These are phyloP conservation scores for Girardinus metallicus DNA, from an alignment of 2,797 vertebrate genomes.

Conservation along the genomic window DNA sequence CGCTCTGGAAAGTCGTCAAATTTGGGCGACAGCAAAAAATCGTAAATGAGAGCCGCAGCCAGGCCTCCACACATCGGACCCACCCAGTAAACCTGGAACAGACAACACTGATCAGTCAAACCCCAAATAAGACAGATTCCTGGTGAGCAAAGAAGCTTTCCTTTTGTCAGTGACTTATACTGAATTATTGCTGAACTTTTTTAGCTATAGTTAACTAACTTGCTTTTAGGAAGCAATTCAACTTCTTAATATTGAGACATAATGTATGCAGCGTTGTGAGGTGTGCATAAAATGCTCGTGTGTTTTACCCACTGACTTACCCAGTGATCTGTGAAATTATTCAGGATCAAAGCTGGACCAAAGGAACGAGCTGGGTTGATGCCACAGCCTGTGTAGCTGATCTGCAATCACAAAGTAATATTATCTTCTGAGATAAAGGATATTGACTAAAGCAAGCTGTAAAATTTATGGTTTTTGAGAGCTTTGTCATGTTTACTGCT, in stretches of 20 bases:
- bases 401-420: slow-evolving; percentile 77
- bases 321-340: slow-evolving; percentile 90
- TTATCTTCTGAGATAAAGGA: slow-evolving; percentile 2
- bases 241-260: slow-evolving; percentile 48
- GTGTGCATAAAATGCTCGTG: slow-evolving; percentile 14
- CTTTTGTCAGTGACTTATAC: slow-evolving; percentile 13
- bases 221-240: slow-evolving; percentile 27
- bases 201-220: slow-evolving; percentile 60
- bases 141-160: slow-evolving; percentile 7
- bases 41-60: slow-evolving; percentile 89
- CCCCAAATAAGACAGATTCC: not conserved
- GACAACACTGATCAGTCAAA: slow-evolving; percentile 23
- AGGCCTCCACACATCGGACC: slow-evolving; percentile 93
- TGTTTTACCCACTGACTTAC: slow-evolving; percentile 75
- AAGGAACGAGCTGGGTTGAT: slow-evolving; percentile 98
- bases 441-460: not conserved
- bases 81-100: slow-evolving; percentile 93
- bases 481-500: slow-evolving; percentile 3
- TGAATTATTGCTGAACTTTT: not conserved
- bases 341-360: slow-evolving; percentile 88
- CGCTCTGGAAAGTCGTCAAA: slow-evolving; percentile 88
- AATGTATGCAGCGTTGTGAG: slow-evolving; percentile 33
- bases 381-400: slow-evolving; percentile 95
- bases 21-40: slow-evolving; percentile 92
- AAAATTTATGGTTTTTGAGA: not conserved